Percentiles rank a stretch among this genome's conserved stretches.
These are phyloP conservation scores for Hiodon alosoides DNA, from an alignment of 2,113 vertebrate genomes.

Conservation along the genomic window DNA sequence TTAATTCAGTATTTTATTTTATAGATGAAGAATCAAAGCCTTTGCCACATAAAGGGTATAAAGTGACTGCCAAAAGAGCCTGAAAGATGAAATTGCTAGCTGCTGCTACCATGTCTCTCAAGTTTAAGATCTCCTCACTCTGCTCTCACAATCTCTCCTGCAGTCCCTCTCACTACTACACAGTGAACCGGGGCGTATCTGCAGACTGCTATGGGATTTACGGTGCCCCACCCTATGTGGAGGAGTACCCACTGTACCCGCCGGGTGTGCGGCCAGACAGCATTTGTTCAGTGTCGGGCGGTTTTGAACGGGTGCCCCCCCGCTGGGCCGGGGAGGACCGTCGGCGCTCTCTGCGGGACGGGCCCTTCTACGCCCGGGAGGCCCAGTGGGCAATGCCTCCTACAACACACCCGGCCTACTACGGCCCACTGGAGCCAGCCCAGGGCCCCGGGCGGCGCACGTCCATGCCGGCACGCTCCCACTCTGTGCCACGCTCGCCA, in stretches of 20 bases:
- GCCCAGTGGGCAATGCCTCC: constrained; percentile 41
- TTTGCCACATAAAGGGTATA: no score
- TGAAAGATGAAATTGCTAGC: no score
- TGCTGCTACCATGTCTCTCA: not conserved
- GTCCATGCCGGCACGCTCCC: constrained; percentile 85
- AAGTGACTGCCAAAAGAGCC: no score
- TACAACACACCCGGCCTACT: constrained; percentile 56
- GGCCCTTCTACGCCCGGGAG: constrained; percentile 59
- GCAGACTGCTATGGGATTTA: constrained; percentile 72
- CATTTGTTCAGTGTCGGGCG: constrained; percentile 85
- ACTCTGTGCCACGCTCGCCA: constrained; percentile 86
- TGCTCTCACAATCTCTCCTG: not conserved
- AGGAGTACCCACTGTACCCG: constrained; percentile 81
- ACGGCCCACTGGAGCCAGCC: constrained; percentile 66
- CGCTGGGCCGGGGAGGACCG: constrained; percentile 79
- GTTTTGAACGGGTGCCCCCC: constrained; percentile 68
- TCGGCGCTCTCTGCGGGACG: constrained; percentile 72
- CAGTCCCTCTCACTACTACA: constrained; percentile 79
- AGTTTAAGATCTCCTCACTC: not conserved
- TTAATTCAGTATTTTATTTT: no score
- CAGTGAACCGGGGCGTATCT: constrained; percentile 62
- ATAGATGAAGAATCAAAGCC: no score
- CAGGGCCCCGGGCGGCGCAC: constrained; percentile 73
- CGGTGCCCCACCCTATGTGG: constrained; percentile 68
- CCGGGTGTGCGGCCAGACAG: constrained; percentile 81